Evolutionary conservation across 2,888 invertebrate genomes (phyloP).

Genomic region (Aphidius colemani): DNA sequence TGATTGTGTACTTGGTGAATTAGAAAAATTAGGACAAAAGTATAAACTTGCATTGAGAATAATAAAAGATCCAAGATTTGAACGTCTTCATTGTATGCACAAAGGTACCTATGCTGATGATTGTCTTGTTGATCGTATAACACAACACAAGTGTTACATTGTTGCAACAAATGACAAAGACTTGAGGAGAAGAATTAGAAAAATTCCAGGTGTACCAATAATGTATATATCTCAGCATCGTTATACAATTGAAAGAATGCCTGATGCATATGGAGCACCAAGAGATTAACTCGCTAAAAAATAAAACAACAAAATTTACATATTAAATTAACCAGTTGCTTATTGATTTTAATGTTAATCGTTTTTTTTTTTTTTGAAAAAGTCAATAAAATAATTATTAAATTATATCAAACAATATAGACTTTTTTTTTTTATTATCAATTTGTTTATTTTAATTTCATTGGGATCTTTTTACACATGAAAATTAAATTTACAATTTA

Average conservation of each 20-base stretch:
- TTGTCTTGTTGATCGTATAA: slow-evolving; percentile 93
- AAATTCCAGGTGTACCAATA: slow-evolving; percentile 98
- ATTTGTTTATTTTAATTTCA: neutral
- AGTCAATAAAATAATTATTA: no score
- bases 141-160: slow-evolving; percentile 98
- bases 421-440: neutral
- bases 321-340: no score
- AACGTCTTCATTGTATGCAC: slow-evolving; percentile 90
- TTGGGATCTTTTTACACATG: slow-evolving; percentile 1
- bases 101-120: slow-evolving; percentile 99
- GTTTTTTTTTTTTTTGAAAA: no score
- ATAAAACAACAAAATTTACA: slow-evolving; percentile 6
- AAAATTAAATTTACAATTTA: neutral
- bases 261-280: slow-evolving; percentile 97
- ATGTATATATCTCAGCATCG: slow-evolving; percentile 94
- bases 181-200: slow-evolving; percentile 90
- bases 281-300: slow-evolving; percentile 27
- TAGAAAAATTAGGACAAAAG: slow-evolving; percentile 95
- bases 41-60: slow-evolving; percentile 94
- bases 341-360: no score
- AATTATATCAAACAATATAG: no score
- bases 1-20: slow-evolving; percentile 96
- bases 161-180: slow-evolving; percentile 99
- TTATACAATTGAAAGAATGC: slow-evolving; percentile 97
- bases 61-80: slow-evolving; percentile 92